A percentile compares a stretch with the other conserved stretches of the same genome.
Conservation (phyloP, 2,797 vertebrate species). For the Pipistrellus pipistrellus region DNA sequence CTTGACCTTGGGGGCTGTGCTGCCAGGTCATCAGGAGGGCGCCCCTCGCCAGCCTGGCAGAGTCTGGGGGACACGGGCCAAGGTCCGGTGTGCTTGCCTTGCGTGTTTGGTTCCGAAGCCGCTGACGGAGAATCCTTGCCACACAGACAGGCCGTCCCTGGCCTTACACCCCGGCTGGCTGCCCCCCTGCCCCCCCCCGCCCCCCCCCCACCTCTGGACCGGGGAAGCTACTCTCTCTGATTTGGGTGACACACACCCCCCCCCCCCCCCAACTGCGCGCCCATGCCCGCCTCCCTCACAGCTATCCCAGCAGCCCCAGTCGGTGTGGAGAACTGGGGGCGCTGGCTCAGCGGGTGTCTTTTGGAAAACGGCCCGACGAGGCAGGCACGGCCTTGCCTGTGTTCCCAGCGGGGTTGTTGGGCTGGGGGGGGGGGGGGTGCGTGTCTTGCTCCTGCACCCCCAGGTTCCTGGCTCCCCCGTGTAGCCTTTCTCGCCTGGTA, state of each 20-base stretch:
- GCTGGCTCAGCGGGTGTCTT: slow-evolving; percentile 50
- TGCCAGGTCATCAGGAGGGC: not conserved
- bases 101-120: not conserved
- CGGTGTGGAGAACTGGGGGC: not conserved
- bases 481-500: slow-evolving; percentile 75
- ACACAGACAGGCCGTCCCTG: not conserved
- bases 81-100: not conserved
- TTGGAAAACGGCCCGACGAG: slow-evolving; percentile 18
- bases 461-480: slow-evolving; percentile 66
- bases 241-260: not conserved
- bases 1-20: not conserved
- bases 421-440: slow-evolving; percentile 27
- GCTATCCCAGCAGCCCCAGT: slow-evolving; percentile 31
- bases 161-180: not conserved
- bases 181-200: accelerated
- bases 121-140: not conserved
- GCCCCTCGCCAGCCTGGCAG: not conserved
- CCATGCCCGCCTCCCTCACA: slow-evolving; percentile 28
- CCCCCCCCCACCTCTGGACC: not conserved
- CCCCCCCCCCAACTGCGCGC: not conserved
- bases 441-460: slow-evolving; percentile 68
- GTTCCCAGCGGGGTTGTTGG: slow-evolving; percentile 47
- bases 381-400: not conserved
- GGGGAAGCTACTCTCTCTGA: not conserved
- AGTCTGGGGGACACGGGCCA: accelerated